Percentiles rank a stretch among this genome's conserved stretches.
Evolutionary conservation across 2,888 invertebrate species (phyloP).

Genomic region (Acronicta leporina): DNA sequence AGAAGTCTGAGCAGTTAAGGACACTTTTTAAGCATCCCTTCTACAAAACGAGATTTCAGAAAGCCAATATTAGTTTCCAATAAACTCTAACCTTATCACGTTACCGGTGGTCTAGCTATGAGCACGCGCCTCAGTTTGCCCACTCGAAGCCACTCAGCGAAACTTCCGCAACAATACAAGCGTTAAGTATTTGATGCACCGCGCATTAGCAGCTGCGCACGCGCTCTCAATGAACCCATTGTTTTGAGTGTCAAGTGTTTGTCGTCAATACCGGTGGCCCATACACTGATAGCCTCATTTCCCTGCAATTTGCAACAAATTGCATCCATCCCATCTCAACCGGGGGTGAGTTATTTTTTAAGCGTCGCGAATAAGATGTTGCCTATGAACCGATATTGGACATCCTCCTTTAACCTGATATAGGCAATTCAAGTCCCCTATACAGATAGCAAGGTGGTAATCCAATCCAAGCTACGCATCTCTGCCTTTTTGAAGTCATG

Average conservation of each 20-base stretch:
- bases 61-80: no score
- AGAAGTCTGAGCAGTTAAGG: no score
- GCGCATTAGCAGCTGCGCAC: conserved; percentile 80
- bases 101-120: conserved; percentile 60
- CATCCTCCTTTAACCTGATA: no score
- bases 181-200: conserved; percentile 42
- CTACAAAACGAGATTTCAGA: no score
- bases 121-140: conserved; percentile 79
- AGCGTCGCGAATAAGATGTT: no score
- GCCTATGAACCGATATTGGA: no score
- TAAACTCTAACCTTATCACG: background rate
- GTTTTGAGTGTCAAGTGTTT: conserved; percentile 62
- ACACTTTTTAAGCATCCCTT: no score
- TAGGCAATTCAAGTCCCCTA: no score
- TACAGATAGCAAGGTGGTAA: no score
- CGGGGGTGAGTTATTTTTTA: no score
- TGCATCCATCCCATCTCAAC: conserved; percentile 9
- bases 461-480: no score
- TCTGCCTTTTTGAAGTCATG: no score
- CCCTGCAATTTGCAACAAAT: conserved; percentile 59
- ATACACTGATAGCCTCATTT: conserved; percentile 80
- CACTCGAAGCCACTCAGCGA: conserved; percentile 65
- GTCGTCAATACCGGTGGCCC: conserved; percentile 73
- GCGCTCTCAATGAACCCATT: conserved; percentile 81
- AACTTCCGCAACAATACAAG: conserved; percentile 67